Evolutionary conservation across 1,140 invertebrate species (phyloP).

Genomic region (Radopholus similis): DNA sequence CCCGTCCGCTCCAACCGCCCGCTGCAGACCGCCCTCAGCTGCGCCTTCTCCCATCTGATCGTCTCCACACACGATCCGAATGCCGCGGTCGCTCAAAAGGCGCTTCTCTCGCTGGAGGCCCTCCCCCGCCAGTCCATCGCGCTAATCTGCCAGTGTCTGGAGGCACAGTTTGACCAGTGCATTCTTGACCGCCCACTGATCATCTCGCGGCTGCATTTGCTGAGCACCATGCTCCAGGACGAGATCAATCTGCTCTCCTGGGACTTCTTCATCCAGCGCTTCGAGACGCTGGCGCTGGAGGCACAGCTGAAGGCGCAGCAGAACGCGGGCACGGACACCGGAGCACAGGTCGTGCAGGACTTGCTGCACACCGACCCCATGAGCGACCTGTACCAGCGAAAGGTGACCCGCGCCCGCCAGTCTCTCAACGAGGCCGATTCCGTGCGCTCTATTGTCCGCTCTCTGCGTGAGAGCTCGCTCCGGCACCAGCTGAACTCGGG

Average conservation of each 20-base stretch:
- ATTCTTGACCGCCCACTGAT: conserved; percentile 94
- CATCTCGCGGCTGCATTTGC: conserved; percentile 87
- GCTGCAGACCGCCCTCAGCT: conserved; percentile 86
- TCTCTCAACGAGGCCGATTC: conserved; percentile 70
- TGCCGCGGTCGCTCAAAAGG: conserved; percentile 85
- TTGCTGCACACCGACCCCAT: conserved; percentile 81
- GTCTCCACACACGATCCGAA: conserved; percentile 91
- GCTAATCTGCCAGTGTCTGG: conserved; percentile 63
- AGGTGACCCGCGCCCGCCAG: conserved; percentile 82
- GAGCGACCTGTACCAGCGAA: conserved; percentile 80
- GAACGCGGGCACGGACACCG: conserved; percentile 66
- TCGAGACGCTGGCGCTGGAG: conserved; percentile 90
- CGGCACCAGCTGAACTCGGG: conserved; percentile 75
- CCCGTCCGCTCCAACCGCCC: conserved; percentile 76
- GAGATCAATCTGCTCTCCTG: conserved; percentile 76
- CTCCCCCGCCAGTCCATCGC: conserved; percentile 74
- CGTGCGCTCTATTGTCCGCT: conserved; percentile 78
- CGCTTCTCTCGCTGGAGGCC: conserved; percentile 85
- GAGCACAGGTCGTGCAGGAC: conserved; percentile 71
- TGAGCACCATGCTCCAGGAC: conserved; percentile 86
- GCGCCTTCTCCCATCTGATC: conserved; percentile 92
- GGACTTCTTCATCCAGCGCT: conserved; percentile 96
- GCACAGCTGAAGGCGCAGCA: conserved; percentile 81
- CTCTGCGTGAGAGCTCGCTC: conserved; percentile 85
- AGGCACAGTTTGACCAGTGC: conserved; percentile 70